phyloP scores from a whole-genome alignment of 2,113 vertebrate species.

The Shinisaurus crocodilurus region DNA sequence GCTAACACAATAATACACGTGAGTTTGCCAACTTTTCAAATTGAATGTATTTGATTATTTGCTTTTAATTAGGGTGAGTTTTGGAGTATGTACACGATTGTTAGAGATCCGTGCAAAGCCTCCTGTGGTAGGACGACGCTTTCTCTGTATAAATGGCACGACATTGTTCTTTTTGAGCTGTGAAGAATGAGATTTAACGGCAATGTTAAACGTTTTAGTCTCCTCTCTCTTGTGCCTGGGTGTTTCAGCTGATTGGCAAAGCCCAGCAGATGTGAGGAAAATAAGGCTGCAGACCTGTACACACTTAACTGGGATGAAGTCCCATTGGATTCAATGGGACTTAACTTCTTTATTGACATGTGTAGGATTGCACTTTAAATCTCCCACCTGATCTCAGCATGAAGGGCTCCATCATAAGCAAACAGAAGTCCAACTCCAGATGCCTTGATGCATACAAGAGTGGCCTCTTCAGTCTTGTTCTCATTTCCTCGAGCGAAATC shows the following conservation, averaged over 20 bases:
- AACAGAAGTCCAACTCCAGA: slow-evolving; percentile 54
- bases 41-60: slow-evolving; percentile 89
- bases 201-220: slow-evolving; percentile 78
- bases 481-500: not conserved
- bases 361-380: slow-evolving; percentile 29
- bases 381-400: slow-evolving; percentile 70
- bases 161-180: slow-evolving; percentile 81
- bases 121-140: slow-evolving; percentile 73
- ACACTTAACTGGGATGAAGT: not conserved
- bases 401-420: slow-evolving; percentile 54
- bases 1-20: slow-evolving; percentile 84
- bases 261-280: slow-evolving; percentile 67
- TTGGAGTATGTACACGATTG: slow-evolving; percentile 86
- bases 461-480: not conserved
- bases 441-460: not conserved
- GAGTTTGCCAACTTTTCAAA: slow-evolving; percentile 88
- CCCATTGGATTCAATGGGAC: not conserved
- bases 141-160: slow-evolving; percentile 70
- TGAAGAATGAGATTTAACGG: slow-evolving; percentile 82
- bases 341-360: not conserved
- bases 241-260: slow-evolving; percentile 79
- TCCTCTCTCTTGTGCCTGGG: slow-evolving; percentile 69
- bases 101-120: slow-evolving; percentile 81
- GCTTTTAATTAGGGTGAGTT: slow-evolving; percentile 89
- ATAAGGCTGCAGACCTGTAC: slow-evolving; percentile 27